Percentiles rank a stretch among this genome's conserved stretches.
These are phyloP conservation scores for Acrobasis suavella DNA, from an alignment of 2,888 invertebrate species.

Conservation along the genomic window DNA sequence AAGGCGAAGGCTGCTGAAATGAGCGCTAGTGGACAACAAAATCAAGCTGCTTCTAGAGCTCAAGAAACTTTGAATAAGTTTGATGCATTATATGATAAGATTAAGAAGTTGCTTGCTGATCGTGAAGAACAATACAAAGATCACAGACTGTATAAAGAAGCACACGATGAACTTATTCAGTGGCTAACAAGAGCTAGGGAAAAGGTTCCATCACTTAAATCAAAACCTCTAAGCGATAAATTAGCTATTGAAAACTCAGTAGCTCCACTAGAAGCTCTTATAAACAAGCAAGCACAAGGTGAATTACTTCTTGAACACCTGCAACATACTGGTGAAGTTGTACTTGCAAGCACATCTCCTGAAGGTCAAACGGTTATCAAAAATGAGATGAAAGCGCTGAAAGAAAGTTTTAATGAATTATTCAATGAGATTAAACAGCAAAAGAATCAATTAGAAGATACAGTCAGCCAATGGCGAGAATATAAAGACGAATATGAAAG, in stretches of 20 bases:
- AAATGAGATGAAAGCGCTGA: constrained; percentile 92
- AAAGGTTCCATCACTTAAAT: constrained; percentile 93
- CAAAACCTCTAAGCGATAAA: constrained; percentile 92
- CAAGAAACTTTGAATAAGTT: constrained; percentile 93
- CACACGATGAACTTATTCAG: constrained; percentile 93
- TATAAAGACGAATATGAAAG: constrained; percentile 97
- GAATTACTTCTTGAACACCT: constrained; percentile 93
- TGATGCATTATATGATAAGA: constrained; percentile 88
- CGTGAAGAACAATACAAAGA: constrained; percentile 94
- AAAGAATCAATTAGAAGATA: constrained; percentile 91
- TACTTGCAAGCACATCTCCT: constrained; percentile 90
- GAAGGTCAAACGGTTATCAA: constrained; percentile 91
- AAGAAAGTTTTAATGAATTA: constrained; percentile 91
- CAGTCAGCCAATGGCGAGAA: constrained; percentile 92
- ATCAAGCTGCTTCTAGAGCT: constrained; percentile 91
- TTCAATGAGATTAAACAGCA: constrained; percentile 94
- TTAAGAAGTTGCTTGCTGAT: constrained; percentile 89
- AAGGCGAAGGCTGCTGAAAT: constrained; percentile 93
- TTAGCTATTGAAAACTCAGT: constrained; percentile 94
- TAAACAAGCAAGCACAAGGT: constrained; percentile 95
- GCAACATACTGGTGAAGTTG: constrained; percentile 93
- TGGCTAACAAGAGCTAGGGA: constrained; percentile 95
- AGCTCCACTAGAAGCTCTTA: constrained; percentile 91
- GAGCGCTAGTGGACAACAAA: constrained; percentile 92
- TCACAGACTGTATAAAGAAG: constrained; percentile 94